phyloP scores from a whole-genome alignment of 2,113 vertebrate genomes.

The Sorex araneus region DNA sequence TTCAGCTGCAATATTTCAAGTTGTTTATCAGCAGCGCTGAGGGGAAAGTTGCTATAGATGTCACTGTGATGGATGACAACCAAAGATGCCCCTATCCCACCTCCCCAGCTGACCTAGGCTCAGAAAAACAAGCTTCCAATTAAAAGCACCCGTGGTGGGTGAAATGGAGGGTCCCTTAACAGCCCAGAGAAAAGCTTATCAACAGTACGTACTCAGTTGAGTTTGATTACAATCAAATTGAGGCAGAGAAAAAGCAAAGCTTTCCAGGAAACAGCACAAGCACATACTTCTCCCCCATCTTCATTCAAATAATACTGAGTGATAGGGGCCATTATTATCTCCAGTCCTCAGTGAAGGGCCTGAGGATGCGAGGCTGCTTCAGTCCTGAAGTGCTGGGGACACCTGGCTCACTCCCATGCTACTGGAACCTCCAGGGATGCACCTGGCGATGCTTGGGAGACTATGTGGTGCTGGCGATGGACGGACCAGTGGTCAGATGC shows the following conservation, averaged over 20 bases:
- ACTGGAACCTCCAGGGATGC: too few species aligned
- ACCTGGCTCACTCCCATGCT: too few species aligned
- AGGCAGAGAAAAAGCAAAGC: not conserved
- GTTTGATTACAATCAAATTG: slow-evolving; percentile 3
- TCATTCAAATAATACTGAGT: too few species aligned
- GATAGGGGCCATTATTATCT: too few species aligned
- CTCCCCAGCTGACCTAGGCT: not conserved
- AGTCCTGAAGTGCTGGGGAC: too few species aligned
- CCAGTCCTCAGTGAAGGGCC: too few species aligned
- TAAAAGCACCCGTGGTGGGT: not conserved
- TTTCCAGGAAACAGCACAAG: not conserved
- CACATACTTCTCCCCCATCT: not conserved
- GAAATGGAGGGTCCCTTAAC: not conserved
- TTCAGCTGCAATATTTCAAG: not conserved
- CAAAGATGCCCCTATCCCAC: not conserved
- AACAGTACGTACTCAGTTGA: slow-evolving; percentile 3
- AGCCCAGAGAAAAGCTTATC: not conserved
- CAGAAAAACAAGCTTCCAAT: not conserved
- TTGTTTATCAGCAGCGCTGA: not conserved
- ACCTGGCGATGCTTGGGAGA: too few species aligned
- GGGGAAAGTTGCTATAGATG: not conserved
- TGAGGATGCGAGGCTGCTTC: too few species aligned
- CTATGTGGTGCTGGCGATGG: too few species aligned
- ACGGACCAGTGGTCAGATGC: too few species aligned
- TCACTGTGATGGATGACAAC: not conserved